Percentiles rank a stretch among this genome's conserved stretches.
phyloP scores from a whole-genome alignment of 1,140 invertebrate species.

The Anadara kagoshimensis region DNA sequence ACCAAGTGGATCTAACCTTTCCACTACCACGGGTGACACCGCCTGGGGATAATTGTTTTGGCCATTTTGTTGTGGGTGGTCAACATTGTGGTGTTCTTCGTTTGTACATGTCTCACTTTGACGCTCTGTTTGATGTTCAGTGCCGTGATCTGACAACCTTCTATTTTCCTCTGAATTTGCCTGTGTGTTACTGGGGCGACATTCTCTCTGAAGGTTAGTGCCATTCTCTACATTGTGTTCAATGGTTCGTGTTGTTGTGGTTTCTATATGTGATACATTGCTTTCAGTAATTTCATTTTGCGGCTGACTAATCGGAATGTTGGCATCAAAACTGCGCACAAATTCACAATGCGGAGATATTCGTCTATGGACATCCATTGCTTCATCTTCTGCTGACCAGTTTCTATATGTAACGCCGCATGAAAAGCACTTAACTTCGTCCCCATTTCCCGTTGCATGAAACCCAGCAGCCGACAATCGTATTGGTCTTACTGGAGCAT shows the following conservation, averaged over 20 bases:
- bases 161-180: too few relatives aligned
- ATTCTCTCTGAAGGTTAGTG: too few relatives aligned
- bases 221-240: too few relatives aligned
- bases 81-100: background rate
- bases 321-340: background rate
- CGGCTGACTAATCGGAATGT: too few relatives aligned
- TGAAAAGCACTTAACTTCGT: background rate
- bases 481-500: background rate
- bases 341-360: slow-evolving; percentile 10
- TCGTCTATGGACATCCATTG: background rate
- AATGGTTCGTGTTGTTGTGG: too few relatives aligned
- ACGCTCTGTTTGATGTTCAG: too few relatives aligned
- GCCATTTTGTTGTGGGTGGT: background rate
- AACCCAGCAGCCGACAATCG: background rate
- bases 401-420: background rate
- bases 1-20: slow-evolving; percentile 26
- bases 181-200: too few relatives aligned
- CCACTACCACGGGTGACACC: too few relatives aligned
- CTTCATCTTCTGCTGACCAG: background rate
- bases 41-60: background rate
- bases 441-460: slow-evolving; percentile 4
- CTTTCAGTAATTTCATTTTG: too few relatives aligned
- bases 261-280: too few relatives aligned
- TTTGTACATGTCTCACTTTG: background rate
- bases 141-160: too few relatives aligned